Conservation (phyloP, 2,888 invertebrate genomes). For the Parelbella ahira region DNA sequence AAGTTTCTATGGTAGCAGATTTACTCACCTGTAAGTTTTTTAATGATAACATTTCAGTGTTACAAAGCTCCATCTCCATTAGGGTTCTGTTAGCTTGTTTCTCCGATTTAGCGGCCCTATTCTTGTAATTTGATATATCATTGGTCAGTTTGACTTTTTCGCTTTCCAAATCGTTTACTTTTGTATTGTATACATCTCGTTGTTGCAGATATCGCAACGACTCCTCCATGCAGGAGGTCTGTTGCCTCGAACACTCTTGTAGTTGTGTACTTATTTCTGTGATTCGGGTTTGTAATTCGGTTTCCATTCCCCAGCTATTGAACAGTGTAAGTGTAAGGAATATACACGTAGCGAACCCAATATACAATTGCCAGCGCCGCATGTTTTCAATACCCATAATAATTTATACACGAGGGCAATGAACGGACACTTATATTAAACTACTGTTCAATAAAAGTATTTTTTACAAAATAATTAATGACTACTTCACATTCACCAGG, state of each 20-base stretch:
- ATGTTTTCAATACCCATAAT: conserved; percentile 75
- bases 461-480: not conserved
- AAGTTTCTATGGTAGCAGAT: conserved; percentile 63
- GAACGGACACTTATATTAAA: no score
- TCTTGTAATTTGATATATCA: conserved; percentile 50
- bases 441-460: no score
- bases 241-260: conserved; percentile 66
- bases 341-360: conserved; percentile 66
- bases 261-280: conserved; percentile 59
- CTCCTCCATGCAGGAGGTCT: conserved; percentile 66
- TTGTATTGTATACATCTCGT: conserved; percentile 56
- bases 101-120: conserved; percentile 54
- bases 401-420: conserved; percentile 9
- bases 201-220: conserved; percentile 63
- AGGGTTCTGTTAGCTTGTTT: conserved; percentile 60
- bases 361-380: conserved; percentile 76
- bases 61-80: conserved; percentile 64
- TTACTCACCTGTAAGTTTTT: conserved; percentile 72
- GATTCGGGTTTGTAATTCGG: conserved; percentile 60
- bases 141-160: conserved; percentile 51
- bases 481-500: not conserved
- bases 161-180: conserved; percentile 59
- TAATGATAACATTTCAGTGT: conserved; percentile 67
- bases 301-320: conserved; percentile 70
- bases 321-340: conserved; percentile 70